These are phyloP conservation scores for Forficula auricularia DNA, from an alignment of 1,140 invertebrate species.

Conservation along the genomic window DNA sequence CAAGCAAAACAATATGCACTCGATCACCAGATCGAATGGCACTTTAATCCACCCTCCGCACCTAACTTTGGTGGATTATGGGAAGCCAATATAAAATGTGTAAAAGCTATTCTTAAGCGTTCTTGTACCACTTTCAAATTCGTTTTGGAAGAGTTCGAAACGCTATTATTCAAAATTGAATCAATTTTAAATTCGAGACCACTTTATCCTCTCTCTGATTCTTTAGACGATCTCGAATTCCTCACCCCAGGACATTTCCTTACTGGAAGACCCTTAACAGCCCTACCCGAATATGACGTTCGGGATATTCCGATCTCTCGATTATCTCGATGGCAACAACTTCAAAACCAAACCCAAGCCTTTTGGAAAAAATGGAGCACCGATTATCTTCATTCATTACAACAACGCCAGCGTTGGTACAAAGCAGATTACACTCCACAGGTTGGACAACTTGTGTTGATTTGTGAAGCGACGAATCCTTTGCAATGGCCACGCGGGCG, in stretches of 20 bases:
- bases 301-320: no score
- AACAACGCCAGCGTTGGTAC: no score
- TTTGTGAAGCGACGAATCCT: no score
- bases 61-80: conserved; percentile 23
- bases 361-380: no score
- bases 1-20: no score
- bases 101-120: conserved; percentile 20
- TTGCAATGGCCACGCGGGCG: no score
- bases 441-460: no score
- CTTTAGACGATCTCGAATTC: conserved; percentile 9
- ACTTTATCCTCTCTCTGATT: conserved; percentile 9
- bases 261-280: conserved; percentile 4
- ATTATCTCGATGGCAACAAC: no score
- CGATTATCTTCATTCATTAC: no score
- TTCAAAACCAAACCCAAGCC: no score
- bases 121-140: conserved; percentile 13
- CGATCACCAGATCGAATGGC: conserved; percentile 8
- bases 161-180: conserved; percentile 13
- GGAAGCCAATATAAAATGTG: conserved; percentile 21
- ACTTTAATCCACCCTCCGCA: conserved; percentile 15
- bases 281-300: no score
- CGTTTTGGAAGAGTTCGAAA: conserved; percentile 20
- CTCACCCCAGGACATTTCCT: conserved; percentile 18
- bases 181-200: conserved; percentile 17
- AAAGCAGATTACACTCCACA: no score